phyloP scores from a whole-genome alignment of 2,797 vertebrate species.

The Sandelia bainsii region DNA sequence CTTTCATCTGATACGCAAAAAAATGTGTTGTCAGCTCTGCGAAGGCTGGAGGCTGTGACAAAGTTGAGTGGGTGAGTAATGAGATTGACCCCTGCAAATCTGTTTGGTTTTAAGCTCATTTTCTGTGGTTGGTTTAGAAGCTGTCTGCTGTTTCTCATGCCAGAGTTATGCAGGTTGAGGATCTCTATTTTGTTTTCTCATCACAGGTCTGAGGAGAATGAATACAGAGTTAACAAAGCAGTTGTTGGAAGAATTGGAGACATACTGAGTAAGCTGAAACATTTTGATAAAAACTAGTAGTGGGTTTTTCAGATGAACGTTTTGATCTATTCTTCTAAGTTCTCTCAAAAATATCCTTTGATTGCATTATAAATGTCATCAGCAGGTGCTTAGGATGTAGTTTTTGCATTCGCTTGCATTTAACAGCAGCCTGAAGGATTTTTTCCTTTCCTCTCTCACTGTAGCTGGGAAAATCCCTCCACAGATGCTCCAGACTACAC shows the following conservation, averaged over 20 bases:
- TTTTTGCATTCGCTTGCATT: slow-evolving; percentile 10
- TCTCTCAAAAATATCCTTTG: neutral
- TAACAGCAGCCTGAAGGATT: slow-evolving; percentile 21
- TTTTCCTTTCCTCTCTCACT: slow-evolving; percentile 26
- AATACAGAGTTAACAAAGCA: slow-evolving; percentile 75
- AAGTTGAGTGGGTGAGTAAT: slow-evolving; percentile 88
- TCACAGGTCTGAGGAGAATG: slow-evolving; percentile 73
- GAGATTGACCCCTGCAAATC: slow-evolving; percentile 40
- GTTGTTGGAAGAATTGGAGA: slow-evolving; percentile 72
- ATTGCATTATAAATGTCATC: neutral
- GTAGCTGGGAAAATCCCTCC: slow-evolving; percentile 74
- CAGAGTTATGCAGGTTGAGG: neutral
- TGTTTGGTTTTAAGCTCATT: slow-evolving; percentile 63
- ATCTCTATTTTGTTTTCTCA: slow-evolving; percentile 1
- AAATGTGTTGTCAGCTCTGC: slow-evolving; percentile 88
- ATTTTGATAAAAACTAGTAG: neutral
- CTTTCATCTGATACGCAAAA: slow-evolving; percentile 93
- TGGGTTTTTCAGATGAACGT: neutral
- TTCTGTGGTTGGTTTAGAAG: slow-evolving; percentile 37
- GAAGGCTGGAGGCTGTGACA: slow-evolving; percentile 83
- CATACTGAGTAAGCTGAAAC: slow-evolving; percentile 71
- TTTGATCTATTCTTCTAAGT: neutral
- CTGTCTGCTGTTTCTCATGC: slow-evolving; percentile 26
- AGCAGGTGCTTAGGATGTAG: neutral
- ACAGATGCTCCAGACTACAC: slow-evolving; percentile 60